Percentiles rank a stretch among this genome's conserved stretches.
phyloP scores from a whole-genome alignment of 2,113 vertebrate genomes.

The Rhipidura dahli region DNA sequence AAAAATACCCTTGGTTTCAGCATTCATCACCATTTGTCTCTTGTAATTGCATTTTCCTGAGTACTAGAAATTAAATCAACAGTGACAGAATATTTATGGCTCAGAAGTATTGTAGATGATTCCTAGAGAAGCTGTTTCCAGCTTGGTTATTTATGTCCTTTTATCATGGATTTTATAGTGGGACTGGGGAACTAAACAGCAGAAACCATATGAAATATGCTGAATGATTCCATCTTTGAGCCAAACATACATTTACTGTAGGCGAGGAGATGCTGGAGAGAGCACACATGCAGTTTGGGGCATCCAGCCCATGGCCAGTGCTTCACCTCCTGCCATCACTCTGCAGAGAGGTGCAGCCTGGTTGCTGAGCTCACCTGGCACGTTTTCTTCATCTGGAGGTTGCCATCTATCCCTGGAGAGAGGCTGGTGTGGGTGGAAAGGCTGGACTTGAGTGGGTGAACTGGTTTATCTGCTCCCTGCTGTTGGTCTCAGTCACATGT shows the following conservation, averaged over 20 bases:
- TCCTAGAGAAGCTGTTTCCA: conserved; percentile 45
- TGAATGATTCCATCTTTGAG: neutral
- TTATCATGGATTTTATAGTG: conserved; percentile 42
- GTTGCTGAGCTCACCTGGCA: neutral
- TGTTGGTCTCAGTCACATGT: accelerated
- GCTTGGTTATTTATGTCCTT: conserved; percentile 53
- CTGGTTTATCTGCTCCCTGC: neutral
- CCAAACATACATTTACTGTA: neutral
- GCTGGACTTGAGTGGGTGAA: neutral
- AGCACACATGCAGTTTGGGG: accelerated
- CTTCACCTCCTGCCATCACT: neutral
- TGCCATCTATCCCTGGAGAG: neutral
- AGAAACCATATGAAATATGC: conserved; percentile 13
- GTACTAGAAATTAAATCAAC: conserved; percentile 24
- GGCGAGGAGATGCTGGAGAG: neutral
- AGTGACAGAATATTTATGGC: conserved; percentile 49
- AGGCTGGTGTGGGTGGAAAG: neutral
- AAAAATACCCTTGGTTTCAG: conserved; percentile 2
- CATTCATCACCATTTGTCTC: conserved; percentile 29
- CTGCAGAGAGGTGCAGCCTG: neutral
- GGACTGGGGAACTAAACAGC: conserved; percentile 12
- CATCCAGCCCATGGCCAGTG: neutral
- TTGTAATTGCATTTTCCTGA: conserved; percentile 22
- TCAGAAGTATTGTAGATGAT: conserved; percentile 19
- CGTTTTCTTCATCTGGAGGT: neutral